phyloP scores from a whole-genome alignment of 2,888 invertebrate genomes.

The Eustalomyia histrio region DNA sequence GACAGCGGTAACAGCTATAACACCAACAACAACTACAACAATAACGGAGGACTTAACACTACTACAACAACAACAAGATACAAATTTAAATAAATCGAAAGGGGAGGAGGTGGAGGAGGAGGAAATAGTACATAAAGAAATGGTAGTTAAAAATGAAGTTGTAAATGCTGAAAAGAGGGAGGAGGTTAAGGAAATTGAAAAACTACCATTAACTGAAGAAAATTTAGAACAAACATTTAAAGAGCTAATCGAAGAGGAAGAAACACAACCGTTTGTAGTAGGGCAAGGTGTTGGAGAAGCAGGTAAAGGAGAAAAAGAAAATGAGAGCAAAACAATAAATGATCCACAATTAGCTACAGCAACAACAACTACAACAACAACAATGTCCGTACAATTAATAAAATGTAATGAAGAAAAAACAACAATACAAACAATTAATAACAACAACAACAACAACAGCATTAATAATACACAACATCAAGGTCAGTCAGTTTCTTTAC shows the following conservation, averaged over 20 bases:
- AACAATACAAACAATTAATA: constrained; percentile 20
- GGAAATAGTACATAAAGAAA: neutral
- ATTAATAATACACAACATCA: constrained; percentile 45
- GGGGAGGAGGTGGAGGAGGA: neutral
- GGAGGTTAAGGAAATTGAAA: neutral
- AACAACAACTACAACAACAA: neutral
- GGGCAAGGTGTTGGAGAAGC: neutral
- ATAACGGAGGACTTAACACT: constrained; percentile 10
- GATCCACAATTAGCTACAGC: neutral
- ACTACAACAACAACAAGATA: constrained; percentile 8
- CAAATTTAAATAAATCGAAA: neutral
- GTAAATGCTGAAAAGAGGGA: neutral
- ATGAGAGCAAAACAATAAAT: neutral
- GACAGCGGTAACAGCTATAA: constrained; percentile 31
- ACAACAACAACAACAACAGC: constrained; percentile 25
- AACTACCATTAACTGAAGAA: constrained; percentile 22
- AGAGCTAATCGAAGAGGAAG: constrained; percentile 44
- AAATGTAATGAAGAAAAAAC: constrained; percentile 42
- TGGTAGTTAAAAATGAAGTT: constrained; percentile 37
- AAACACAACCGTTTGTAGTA: neutral
- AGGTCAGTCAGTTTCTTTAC: constrained; percentile 61
- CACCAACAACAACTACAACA: constrained; percentile 33
- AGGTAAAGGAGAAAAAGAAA: neutral
- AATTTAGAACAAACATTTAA: constrained; percentile 56
- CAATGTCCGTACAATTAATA: constrained; percentile 58